Percentiles rank a stretch among this genome's conserved stretches.
phyloP scores from a whole-genome alignment of 2,797 vertebrate genomes.

The Danio aesculapii region DNA sequence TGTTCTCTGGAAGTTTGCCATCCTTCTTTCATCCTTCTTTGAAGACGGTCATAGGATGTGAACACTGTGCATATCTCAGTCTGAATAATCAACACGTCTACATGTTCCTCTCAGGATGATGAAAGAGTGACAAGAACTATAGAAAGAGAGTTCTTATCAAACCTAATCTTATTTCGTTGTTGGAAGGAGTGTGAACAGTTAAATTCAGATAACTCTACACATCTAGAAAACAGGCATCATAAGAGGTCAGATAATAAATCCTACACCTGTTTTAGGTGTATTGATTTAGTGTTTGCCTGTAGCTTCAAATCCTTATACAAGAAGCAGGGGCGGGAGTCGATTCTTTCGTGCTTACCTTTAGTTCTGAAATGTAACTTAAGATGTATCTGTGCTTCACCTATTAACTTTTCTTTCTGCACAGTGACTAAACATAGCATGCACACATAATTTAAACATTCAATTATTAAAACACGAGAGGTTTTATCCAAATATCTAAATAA shows the following conservation, averaged over 20 bases:
- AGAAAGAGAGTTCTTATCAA: conserved; percentile 5
- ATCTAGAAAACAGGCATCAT: not conserved
- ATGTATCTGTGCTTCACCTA: not conserved
- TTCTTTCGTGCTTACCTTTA: not conserved
- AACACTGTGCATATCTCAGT: not conserved
- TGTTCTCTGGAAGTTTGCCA: not conserved
- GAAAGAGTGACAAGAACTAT: not conserved
- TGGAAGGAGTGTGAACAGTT: not conserved
- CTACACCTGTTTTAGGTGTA: not conserved
- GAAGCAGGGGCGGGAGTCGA: not conserved
- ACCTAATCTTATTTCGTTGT: conserved; percentile 11
- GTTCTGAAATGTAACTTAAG: not conserved
- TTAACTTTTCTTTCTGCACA: not conserved
- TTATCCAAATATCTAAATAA: too few relatives aligned
- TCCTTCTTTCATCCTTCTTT: not conserved
- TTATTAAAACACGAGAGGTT: too few relatives aligned
- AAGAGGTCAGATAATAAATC: not conserved
- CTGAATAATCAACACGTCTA: conserved; percentile 15
- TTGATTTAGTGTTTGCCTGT: not conserved
- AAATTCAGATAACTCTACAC: not conserved
- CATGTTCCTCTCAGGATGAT: conserved; percentile 8
- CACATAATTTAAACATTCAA: not conserved
- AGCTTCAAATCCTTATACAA: not conserved
- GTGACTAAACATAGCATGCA: not conserved
- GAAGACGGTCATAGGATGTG: not conserved